Evolutionary conservation across 2,113 vertebrate species (phyloP).

Genomic region (Crypturellus undulatus): DNA sequence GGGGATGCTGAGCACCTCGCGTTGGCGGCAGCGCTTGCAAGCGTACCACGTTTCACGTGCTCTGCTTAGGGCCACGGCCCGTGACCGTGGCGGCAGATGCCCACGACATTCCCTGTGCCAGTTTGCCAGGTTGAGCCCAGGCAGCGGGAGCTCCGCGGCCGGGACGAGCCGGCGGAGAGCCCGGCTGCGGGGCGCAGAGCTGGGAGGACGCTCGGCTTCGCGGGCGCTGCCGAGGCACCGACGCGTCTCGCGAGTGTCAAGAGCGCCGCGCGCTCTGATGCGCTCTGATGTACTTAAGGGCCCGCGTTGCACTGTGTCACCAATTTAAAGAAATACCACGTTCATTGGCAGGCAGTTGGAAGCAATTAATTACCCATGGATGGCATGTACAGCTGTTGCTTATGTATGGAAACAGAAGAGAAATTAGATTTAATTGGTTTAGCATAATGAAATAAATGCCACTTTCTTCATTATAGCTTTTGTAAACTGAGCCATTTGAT

Average conservation of each 20-base stretch:
- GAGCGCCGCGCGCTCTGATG: background rate
- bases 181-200: background rate
- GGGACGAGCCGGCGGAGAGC: background rate
- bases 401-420: conserved; percentile 80
- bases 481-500: conserved; percentile 67
- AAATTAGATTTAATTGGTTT: conserved; percentile 83
- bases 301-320: conserved; percentile 15
- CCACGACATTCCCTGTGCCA: background rate
- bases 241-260: background rate
- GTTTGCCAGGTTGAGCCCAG: background rate
- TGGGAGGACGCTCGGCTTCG: background rate
- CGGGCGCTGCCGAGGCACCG: background rate
- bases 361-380: conserved; percentile 78
- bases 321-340: conserved; percentile 56
- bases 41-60: fast-evolving
- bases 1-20: background rate
- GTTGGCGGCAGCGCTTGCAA: fast-evolving
- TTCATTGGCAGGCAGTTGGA: conserved; percentile 68
- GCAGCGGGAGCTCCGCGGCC: background rate
- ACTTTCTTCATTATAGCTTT: conserved; percentile 79
- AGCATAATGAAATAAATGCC: conserved; percentile 77
- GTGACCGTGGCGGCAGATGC: background rate
- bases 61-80: background rate
- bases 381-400: conserved; percentile 77
- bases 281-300: background rate